Conservation (phyloP, 1,140 invertebrate species). For the Planococcus citri region DNA sequence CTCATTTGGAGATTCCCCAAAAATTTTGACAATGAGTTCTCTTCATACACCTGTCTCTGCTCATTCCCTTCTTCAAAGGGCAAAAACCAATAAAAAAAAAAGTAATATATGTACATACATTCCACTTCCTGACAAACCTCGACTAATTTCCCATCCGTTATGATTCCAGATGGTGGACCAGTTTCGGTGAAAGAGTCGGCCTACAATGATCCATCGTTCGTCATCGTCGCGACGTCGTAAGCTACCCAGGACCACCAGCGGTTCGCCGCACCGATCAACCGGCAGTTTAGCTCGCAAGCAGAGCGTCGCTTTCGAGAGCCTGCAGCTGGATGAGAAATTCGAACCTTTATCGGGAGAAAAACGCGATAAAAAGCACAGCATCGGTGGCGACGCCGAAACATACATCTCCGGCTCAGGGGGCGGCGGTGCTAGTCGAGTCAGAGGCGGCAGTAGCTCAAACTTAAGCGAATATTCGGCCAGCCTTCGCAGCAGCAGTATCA, state of each 20-base stretch:
- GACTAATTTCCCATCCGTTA: no score
- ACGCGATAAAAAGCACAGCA: not conserved
- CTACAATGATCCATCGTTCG: slow-evolving; percentile 11
- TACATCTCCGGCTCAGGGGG: not conserved
- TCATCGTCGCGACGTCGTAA: slow-evolving; percentile 12
- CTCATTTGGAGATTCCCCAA: no score
- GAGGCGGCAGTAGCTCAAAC: not conserved
- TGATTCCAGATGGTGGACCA: no score
- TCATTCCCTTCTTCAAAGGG: no score
- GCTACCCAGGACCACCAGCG: not conserved
- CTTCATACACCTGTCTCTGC: no score
- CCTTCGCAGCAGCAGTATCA: not conserved
- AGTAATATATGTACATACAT: no score
- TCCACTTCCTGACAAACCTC: no score
- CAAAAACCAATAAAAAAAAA: no score
- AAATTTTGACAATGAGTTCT: no score
- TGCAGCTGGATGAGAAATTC: not conserved
- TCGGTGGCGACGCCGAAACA: not conserved
- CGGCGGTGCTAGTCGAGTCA: not conserved
- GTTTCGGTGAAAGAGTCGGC: not conserved
- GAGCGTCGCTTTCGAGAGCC: not conserved
- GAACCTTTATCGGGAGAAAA: not conserved
- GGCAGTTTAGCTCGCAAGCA: slow-evolving; percentile 3
- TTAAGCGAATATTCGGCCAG: not conserved
- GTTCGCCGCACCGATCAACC: not conserved